Evolutionary conservation across 2,888 invertebrate species (phyloP), one percentile per base, ranked within the genome.

Genomic region (Lochmaea capreae): DNA sequence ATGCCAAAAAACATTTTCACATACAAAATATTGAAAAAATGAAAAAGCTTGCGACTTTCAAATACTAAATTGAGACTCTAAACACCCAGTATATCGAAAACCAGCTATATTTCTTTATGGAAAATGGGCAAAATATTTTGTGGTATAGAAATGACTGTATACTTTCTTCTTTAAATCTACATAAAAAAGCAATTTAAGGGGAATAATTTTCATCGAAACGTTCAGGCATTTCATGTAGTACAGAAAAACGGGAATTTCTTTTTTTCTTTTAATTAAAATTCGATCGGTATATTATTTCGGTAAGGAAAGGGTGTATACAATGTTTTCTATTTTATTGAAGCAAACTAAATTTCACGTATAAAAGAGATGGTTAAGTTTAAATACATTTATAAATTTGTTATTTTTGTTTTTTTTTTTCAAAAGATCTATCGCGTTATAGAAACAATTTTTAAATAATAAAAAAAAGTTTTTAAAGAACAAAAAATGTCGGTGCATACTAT

Each of bases 281-380:
- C 33, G 33, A 8, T 39, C 33, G 33, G 33, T 39, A 39, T 39
- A 39, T 39, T 39, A 39, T 39, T 39, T 52, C 10, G 54, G 54
- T 18, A 54, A 18, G 18, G 54, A 54, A 54, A 54, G 54, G 54
- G 18, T 54, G 18, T 54, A 54, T 18, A 54, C 18, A 54, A 54
- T 54, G 18, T 54, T 49, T 16, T 54, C 54, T 54, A 54, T 18
- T 54, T 54, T 54, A 54, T 54, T 54, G 54, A 54, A 54, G 54
- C 54, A 54, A 54, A 54, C n/a, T 10, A 54, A 52, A 54, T 54
- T 54, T 54, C 18, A 54, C 54, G 54, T 54, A 54, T 54, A 54
- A 54, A 54, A 54, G 54, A 54, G 18, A 10, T 54, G 54, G 54
- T 54, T 54, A 54, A 54, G 18, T 54, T 39, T 18, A 16, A 54